Base-by-base conservation (phyloP, 2,113 vertebrate species). In the Oenanthe oenanthe region DNA sequence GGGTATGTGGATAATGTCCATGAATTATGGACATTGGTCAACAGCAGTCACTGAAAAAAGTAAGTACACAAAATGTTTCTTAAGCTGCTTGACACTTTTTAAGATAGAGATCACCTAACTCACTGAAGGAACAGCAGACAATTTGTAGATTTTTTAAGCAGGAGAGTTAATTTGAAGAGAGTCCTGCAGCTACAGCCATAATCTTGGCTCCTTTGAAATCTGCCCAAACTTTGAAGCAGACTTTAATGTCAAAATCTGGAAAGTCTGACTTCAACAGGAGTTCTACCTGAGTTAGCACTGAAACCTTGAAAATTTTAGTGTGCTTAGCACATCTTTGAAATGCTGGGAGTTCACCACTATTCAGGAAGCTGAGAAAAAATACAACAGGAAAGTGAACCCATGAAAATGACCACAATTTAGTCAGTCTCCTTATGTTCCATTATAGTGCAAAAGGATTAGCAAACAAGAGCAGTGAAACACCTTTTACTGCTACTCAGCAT, bases 381-480 rank as follows among this genome's bases (percentile, higher is more conserved):
- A 24, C 0, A 6, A 53, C 25, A 82, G 63, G 50, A 82, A 92
- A 81, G 51, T 6, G 38, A 90, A 80, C 17, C 47, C 38, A 9
- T 26, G 65, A 11, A 85, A 90, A 82, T 28, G 42, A 51, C 56
- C 78, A 56, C 63, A 76, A 9, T 34, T 85, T 25, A 71, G 42
- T 34, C 62, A 54, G 43, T 62, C 48, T 92, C 54, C 67, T 60
- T 43, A 10, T 0, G 6, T 13, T 57, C 18, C 38, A 40, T 17
- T 24, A n/a, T 1, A 83, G 84, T 83, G 65, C 19, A 70, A 67
- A 70, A 88, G 20, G 28, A 73, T 67, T 45, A 83, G 67, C 58
- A 91, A 90, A 73, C n/a, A 86, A 93, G 40, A 79, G 24, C 74
- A 85, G 75, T 63, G 79, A 85, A 96, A 92, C 63, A 85, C 71